These are phyloP conservation scores for Martes flavigula DNA, from an alignment of 2,797 vertebrate species.

Conservation along the genomic window DNA sequence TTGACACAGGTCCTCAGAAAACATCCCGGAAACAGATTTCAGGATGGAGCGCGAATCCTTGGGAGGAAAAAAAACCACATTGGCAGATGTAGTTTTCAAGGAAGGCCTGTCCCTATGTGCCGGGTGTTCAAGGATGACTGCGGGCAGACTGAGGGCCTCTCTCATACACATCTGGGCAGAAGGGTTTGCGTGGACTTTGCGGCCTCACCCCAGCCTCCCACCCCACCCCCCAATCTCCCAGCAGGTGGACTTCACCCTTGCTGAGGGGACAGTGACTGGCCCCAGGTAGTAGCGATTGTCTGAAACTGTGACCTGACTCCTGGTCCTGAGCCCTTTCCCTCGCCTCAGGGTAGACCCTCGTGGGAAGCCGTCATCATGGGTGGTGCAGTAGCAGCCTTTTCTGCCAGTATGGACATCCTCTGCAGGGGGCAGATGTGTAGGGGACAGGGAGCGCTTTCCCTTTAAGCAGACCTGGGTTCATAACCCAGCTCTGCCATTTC, in stretches of 20 bases:
- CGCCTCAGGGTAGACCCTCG: accelerated
- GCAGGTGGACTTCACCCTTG: neutral
- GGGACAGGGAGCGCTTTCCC: neutral
- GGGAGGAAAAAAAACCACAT: neutral
- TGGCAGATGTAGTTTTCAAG: slow-evolving; percentile 37
- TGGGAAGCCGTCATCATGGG: accelerated
- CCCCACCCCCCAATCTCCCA: neutral
- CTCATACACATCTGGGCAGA: neutral
- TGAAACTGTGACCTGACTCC: neutral
- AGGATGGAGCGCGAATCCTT: neutral
- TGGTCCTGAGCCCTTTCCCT: neutral
- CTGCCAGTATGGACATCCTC: neutral
- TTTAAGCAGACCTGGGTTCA: neutral
- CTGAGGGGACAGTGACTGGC: neutral
- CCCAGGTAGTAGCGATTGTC: neutral
- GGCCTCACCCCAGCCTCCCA: too few species aligned
- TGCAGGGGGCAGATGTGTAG: neutral
- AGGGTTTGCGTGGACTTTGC: neutral
- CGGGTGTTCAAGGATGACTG: too few species aligned
- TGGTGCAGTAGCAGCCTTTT: neutral
- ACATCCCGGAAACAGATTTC: slow-evolving; percentile 46
- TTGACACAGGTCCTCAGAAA: slow-evolving; percentile 51
- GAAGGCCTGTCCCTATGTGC: neutral
- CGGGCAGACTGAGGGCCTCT: neutral
- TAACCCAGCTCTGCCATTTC: neutral